Evolutionary conservation across 1,140 invertebrate genomes (phyloP).

Genomic region (Drosophila miranda): DNA sequence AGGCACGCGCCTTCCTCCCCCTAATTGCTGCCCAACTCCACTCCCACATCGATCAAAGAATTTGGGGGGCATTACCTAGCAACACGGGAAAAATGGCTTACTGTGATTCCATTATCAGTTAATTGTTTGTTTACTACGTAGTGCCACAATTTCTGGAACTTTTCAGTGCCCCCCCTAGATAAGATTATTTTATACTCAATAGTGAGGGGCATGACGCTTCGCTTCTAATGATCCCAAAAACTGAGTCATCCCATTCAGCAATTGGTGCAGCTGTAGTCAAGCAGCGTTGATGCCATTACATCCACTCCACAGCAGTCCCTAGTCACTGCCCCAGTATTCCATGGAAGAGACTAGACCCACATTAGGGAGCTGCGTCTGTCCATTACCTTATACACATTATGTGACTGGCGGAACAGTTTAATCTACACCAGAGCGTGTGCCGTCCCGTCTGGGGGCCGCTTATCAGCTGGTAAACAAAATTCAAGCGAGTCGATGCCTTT

Average conservation of each 20-base stretch:
- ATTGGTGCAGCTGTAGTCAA: not conserved
- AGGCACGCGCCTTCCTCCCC: conserved; percentile 34
- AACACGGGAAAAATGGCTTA: conserved; percentile 10
- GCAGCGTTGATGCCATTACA: not conserved
- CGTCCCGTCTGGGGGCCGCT: conserved; percentile 17
- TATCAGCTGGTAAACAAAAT: conserved; percentile 52
- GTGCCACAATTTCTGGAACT: conserved; percentile 33
- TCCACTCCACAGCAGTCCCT: not conserved
- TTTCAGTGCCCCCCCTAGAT: conserved; percentile 25
- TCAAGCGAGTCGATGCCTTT: conserved; percentile 30
- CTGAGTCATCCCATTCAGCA: conserved; percentile 21
- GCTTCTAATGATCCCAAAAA: not conserved
- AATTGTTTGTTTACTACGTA: conserved; percentile 71
- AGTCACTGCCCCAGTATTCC: not conserved
- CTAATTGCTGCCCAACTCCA: not conserved
- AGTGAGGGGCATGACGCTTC: conserved; percentile 18
- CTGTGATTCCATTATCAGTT: conserved; percentile 59
- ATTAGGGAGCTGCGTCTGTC: conserved; percentile 5
- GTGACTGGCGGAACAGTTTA: conserved; percentile 11
- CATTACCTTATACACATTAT: conserved; percentile 48
- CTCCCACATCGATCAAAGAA: conserved; percentile 35
- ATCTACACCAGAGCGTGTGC: conserved; percentile 42
- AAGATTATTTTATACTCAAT: conserved; percentile 24
- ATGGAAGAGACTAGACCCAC: conserved; percentile 17
- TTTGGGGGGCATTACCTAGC: not conserved